Conservation (phyloP, 1,140 invertebrate species). For the Brachionus paranguensis region DNA sequence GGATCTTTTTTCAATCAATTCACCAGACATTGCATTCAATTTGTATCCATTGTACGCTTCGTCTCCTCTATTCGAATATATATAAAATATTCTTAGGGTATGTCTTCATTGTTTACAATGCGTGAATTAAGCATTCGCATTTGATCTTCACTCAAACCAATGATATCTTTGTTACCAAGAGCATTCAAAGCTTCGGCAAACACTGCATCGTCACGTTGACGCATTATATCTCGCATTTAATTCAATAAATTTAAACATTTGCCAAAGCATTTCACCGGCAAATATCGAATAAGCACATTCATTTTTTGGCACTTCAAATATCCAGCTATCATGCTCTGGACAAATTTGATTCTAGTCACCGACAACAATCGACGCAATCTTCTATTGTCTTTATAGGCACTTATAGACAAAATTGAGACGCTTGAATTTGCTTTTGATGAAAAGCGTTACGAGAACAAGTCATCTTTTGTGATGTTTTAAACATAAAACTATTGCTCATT, state of each 20-base stretch:
- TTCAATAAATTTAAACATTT: not conserved
- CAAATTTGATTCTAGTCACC: slow-evolving; percentile 5
- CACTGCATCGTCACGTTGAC: not conserved
- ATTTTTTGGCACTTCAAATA: not conserved
- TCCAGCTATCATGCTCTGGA: not conserved
- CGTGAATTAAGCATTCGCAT: not conserved
- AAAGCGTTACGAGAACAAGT: too few species aligned
- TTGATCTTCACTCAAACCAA: not conserved
- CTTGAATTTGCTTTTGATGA: too few species aligned
- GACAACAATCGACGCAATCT: too few species aligned
- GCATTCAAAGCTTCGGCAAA: not conserved
- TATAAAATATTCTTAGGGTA: not conserved
- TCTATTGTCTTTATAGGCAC: too few species aligned
- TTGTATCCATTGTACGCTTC: not conserved
- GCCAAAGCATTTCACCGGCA: not conserved
- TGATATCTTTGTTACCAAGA: not conserved
- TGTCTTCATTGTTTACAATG: not conserved
- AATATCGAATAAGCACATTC: not conserved
- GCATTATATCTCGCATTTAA: not conserved
- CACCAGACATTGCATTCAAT: not conserved
- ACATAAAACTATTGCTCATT: too few species aligned
- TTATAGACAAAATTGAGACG: too few species aligned
- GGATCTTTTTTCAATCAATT: not conserved
- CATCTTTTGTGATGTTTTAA: too few species aligned
- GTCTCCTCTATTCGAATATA: not conserved